Evolutionary conservation across 2,888 invertebrate genomes (phyloP), one percentile per base, ranked within the genome.

Genomic region (Callimorpha dominula): DNA sequence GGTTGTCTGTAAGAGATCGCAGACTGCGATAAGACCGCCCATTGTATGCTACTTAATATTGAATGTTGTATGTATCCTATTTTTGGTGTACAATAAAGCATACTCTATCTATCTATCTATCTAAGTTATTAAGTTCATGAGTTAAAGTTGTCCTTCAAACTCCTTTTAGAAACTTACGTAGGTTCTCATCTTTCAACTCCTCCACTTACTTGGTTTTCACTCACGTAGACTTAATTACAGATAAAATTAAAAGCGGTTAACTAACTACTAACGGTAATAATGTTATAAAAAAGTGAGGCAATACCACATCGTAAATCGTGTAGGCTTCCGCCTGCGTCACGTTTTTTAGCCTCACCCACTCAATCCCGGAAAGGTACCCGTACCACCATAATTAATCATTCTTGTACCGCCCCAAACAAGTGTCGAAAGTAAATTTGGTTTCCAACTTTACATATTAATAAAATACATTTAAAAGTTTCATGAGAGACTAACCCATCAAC

Each of bases 351-450:
- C 68, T 76, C 64, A 14, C 68, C 50, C 49, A 63, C 64, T 57
- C 42, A 64, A 40, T 57, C 20, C 57, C 57, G 57, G n/a, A n/a
- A 54, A 54, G 54, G 46, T n/a, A 40, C 67, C 42, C 65, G 43
- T 0, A 15, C 42, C 67, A 65, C n/a, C 68, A 81, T 78, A 67
- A 81, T 79, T 80, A 83, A 83, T 82, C 77, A 79, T 74, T 71
- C 85, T 83, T 50, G 65, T 57, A 72, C 71, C 60, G 70, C 70
- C 67, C 71, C 73, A 71, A 67, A 74, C 71, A 71, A 82, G 73
- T 79, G 78, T 70, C 73, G 71, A 81, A 78, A 80, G 73, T 80
- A 77, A 81, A 84, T 72, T 74, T 78, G 76, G 70, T 82, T 79
- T 75, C 46, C 76, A 83, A 81, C 78, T 79, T 83, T 71, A 15